Base-by-base conservation (phyloP, 2,113 vertebrate species). In the Colistium nudipinnis region DNA sequence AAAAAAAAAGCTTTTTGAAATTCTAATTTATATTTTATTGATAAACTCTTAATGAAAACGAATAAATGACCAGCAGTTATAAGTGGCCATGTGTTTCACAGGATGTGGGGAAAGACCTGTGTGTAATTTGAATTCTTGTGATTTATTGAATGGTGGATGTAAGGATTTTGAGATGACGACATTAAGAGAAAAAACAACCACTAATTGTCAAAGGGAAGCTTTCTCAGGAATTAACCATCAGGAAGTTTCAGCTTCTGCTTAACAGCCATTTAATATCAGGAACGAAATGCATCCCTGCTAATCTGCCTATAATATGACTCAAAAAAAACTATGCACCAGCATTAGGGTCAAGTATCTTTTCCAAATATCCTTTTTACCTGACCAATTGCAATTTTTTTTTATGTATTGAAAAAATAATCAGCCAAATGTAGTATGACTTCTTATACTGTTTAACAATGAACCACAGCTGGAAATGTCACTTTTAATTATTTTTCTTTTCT, bases 141-240 rank as follows among this genome's bases (percentile, higher is more conserved):
- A 43, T 62, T 28, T n/a, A 10, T 4, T 31, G 10, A 19, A 25
- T 4, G n/a, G n/a, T n/a, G n/a, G n/a, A n/a, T n/a, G n/a, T n/a
- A n/a, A n/a, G n/a, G n/a, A n/a, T n/a, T n/a, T n/a, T n/a, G n/a
- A 6, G 4, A 12, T 43, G n/a, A 61, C 4, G 11, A 49, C 1
- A 14, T 9, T 9, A 0, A 48, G 14, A 35, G n/a, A 74, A 22
- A 36, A 55, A 20, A 54, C 51, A 57, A 57, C 22, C 12, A 39
- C 17, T 54, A 30, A n/a, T 8, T 31, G 0, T 62, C 6, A 49
- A 31, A 44, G 9, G 3, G 52, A 41, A 33, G 41, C 30, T 31
- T 31, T 4, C 77, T 84, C 74, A 73, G 76, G 73, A 62, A 54
- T 53, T 2, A 65, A 48, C 22, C 39, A n/a, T 55, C 55, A 45